These are phyloP conservation scores for Eupeodes luniger DNA, from an alignment of 2,888 invertebrate genomes.

Conservation along the genomic window DNA sequence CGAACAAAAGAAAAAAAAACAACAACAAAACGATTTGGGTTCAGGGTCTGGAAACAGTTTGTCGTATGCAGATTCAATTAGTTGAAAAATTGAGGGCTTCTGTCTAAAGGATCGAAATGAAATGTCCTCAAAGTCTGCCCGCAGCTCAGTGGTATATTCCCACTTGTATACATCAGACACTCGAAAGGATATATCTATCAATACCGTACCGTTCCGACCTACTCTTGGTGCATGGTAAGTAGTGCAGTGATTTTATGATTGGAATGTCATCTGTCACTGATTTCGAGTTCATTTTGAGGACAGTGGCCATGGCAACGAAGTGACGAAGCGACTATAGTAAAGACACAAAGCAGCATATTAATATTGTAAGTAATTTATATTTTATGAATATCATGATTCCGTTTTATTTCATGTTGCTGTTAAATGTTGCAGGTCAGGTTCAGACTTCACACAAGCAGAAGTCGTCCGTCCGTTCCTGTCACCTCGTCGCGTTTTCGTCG, in stretches of 20 bases:
- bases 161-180: background rate
- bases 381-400: conserved; percentile 60
- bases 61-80: conserved; percentile 72
- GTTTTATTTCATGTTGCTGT: conserved; percentile 1
- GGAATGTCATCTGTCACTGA: conserved; percentile 62
- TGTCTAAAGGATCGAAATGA: conserved; percentile 65
- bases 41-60: conserved; percentile 5
- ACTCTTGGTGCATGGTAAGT: background rate
- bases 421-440: no score
- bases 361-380: conserved; percentile 43
- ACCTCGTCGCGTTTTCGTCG: no score
- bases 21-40: conserved; percentile 56
- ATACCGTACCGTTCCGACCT: no score
- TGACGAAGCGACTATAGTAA: background rate
- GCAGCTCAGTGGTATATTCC: background rate
- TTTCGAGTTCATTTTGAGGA: background rate
- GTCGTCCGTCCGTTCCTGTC: no score
- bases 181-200: background rate
- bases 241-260: conserved; percentile 60
- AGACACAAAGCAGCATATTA: conserved; percentile 28
- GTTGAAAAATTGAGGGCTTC: conserved; percentile 67
- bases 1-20: background rate
- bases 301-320: background rate
- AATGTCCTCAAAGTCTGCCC: conserved; percentile 39
- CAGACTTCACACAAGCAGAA: no score